phyloP scores from a whole-genome alignment of 1,140 invertebrate species.

The Thaumatotibia leucotreta region DNA sequence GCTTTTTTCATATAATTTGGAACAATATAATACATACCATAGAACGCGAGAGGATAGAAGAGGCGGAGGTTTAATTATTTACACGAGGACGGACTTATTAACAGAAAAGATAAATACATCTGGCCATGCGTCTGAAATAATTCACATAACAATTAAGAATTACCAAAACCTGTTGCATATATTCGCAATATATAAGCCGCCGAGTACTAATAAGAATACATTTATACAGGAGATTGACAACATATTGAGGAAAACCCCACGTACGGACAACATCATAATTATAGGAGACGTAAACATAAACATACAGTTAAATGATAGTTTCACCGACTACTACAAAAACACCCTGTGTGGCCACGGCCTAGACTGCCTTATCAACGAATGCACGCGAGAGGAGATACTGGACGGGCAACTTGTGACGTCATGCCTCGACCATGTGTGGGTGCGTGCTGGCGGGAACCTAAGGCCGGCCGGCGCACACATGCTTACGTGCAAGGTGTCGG shows the following conservation, averaged over 20 bases:
- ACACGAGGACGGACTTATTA: neutral
- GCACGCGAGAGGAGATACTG: neutral
- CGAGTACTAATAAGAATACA: constrained; percentile 14
- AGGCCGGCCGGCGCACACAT: neutral
- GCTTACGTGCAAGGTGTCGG: neutral
- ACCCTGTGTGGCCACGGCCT: constrained; percentile 19
- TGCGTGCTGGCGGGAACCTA: neutral
- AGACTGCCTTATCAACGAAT: neutral
- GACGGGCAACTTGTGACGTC: neutral
- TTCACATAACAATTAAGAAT: neutral
- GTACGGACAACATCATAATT: constrained; percentile 16
- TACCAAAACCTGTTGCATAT: constrained; percentile 17
- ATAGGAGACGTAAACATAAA: constrained; percentile 32
- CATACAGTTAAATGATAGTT: neutral
- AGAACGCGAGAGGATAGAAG: constrained; percentile 22
- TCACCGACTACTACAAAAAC: constrained; percentile 17
- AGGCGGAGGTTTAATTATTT: constrained; percentile 33
- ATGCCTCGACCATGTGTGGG: constrained; percentile 12
- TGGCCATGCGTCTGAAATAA: neutral
- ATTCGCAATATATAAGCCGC: constrained; percentile 29
- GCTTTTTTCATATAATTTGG: constrained; percentile 20
- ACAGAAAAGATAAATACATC: constrained; percentile 15
- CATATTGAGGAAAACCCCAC: constrained; percentile 15
- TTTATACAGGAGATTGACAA: constrained; percentile 24
- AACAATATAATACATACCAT: constrained; percentile 23